Conservation (phyloP, 1,140 invertebrate genomes). For the Scylla paramamosain region DNA sequence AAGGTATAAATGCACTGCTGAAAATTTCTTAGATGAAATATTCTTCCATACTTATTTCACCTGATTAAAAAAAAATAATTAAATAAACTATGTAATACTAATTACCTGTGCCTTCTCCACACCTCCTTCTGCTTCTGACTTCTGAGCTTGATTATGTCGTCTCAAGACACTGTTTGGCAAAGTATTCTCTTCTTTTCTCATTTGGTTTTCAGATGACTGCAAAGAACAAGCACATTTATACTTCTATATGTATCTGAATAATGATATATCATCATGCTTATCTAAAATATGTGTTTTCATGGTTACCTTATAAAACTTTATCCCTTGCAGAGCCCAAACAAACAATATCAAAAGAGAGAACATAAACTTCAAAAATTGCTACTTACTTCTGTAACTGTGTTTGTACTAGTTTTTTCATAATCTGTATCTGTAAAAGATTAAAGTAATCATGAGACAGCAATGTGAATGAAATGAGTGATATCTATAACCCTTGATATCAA, state of each 20-base stretch:
- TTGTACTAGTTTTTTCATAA: background rate
- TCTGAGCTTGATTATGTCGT: background rate
- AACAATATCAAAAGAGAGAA: background rate
- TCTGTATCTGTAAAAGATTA: background rate
- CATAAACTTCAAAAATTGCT: background rate
- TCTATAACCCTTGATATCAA: no score
- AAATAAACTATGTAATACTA: no score
- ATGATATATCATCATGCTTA: background rate
- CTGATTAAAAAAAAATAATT: no score
- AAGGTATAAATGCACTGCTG: no score
- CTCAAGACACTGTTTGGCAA: background rate
- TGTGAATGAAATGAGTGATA: no score
- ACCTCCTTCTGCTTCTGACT: background rate
- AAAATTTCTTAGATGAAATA: no score
- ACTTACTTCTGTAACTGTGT: background rate
- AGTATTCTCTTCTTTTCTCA: background rate
- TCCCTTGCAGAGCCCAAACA: no score
- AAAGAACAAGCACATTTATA: background rate
- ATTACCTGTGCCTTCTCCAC: no score
- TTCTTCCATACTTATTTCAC: no score
- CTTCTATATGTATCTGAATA: background rate
- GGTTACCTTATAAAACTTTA: no score
- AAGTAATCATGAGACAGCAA: no score
- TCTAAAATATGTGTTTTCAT: no score
- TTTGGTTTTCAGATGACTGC: background rate